Base-by-base conservation (phyloP, 2,113 vertebrate genomes). In the Spilogale gracilis region DNA sequence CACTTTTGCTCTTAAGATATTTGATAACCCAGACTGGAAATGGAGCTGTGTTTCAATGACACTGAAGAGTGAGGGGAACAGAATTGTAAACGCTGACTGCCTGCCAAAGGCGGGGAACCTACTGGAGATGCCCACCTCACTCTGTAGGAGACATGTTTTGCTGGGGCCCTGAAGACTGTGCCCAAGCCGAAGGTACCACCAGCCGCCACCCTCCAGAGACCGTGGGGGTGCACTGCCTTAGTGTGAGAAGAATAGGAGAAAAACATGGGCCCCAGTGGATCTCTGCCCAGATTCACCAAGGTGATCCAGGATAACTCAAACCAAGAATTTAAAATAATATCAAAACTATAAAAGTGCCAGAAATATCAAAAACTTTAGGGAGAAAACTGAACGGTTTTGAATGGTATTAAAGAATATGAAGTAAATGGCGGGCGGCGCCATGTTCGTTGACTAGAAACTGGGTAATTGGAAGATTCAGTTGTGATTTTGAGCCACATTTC, bases 271-370 rank as follows among this genome's bases (percentile, higher is more conserved):
- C 21, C 71, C 5, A 7, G 2, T 16, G 21, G 16, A 56, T 67
- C 63, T 81, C 81, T 54, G 52, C 71, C 69, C 20, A 43, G 14
- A 65, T 14, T 23, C 30, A 3, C 30, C 56, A 65, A 7, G 20
- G 27, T 91, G 50, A 91, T 71, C n/a, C 48, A 73, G 80, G 88
- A 74, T 80, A 94, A 56, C 48, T 38, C 63, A 86, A n/a, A 48
- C n/a, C 63, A 58, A 43, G 76, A 74, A 50, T 58, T 71, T 94
- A 80, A 94, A 73, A 73, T 73, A 30, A 27, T 48, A 56, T 3
- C 54, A 94, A 14, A 85, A 54, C 61, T 52, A 18, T 18, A 38
- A 90, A 90, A 52, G 21, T 63, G 61, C 50, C 60, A 27, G 60
- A 80, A 43, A 67, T 56, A 27, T 1, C 21, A 91, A 86, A 87